Conservation (phyloP, 1,140 invertebrate genomes). For the Sweltsa coloradensis region DNA sequence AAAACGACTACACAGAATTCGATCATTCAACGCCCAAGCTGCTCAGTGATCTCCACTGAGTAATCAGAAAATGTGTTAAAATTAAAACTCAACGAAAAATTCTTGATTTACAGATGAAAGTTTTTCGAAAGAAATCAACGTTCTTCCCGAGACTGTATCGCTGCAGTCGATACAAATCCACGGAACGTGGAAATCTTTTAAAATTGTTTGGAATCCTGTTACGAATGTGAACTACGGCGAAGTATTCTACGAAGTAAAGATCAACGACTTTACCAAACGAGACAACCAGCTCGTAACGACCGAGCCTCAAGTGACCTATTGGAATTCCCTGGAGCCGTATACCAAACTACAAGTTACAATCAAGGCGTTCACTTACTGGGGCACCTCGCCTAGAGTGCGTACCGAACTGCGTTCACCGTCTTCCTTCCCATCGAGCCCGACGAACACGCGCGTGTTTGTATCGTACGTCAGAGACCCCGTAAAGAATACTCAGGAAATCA, state of each 20-base stretch:
- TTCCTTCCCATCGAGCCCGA: slow-evolving; percentile 56
- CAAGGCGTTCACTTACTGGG: slow-evolving; percentile 74
- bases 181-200: slow-evolving; percentile 62
- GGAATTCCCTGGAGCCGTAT: slow-evolving; percentile 48
- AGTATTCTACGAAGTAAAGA: slow-evolving; percentile 71
- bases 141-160: slow-evolving; percentile 54
- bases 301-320: slow-evolving; percentile 27
- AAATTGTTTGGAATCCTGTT: slow-evolving; percentile 64
- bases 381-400: slow-evolving; percentile 46
- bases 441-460: slow-evolving; percentile 37
- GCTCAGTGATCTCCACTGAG: too few relatives aligned
- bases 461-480: slow-evolving; percentile 26
- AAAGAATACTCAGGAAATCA: slow-evolving; percentile 28
- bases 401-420: slow-evolving; percentile 48
- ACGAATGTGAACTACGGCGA: slow-evolving; percentile 62
- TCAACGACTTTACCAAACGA: slow-evolving; percentile 30
- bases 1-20: too few relatives aligned
- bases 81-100: too few relatives aligned
- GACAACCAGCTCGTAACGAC: slow-evolving; percentile 20
- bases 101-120: slow-evolving; percentile 4
- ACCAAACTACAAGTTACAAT: slow-evolving; percentile 54
- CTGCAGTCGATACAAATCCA: slow-evolving; percentile 45
- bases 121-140: slow-evolving; percentile 32
- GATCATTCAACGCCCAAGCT: too few relatives aligned
- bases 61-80: too few relatives aligned